Conservation (phyloP, 2,113 vertebrate species). For the Pungitius pungitius region DNA sequence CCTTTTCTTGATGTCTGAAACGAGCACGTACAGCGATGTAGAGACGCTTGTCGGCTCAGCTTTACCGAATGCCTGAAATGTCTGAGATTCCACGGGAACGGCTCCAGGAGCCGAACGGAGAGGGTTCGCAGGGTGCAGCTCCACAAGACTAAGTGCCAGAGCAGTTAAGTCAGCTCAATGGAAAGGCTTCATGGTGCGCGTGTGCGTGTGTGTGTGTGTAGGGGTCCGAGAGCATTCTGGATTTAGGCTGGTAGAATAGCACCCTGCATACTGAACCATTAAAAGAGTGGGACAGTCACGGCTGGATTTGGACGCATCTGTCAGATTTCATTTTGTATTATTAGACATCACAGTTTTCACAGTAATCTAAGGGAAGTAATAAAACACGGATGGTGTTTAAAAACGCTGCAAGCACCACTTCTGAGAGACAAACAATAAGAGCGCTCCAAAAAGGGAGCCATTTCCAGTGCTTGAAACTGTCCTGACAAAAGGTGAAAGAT, state of each 20-base stretch:
- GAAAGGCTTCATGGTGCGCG: conserved; percentile 42
- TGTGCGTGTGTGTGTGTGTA: conserved; percentile 13
- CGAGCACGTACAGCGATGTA: conserved; percentile 36
- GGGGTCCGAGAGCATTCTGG: conserved; percentile 14
- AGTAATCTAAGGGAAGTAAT: too few species aligned
- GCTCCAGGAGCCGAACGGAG: conserved; percentile 65
- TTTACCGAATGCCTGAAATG: conserved; percentile 79
- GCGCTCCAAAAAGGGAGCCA: not conserved
- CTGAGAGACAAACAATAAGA: not conserved
- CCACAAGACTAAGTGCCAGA: conserved; percentile 70
- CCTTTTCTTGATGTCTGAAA: conserved; percentile 8
- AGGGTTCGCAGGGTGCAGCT: conserved; percentile 74
- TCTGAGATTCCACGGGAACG: conserved; percentile 81
- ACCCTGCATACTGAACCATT: conserved; percentile 25
- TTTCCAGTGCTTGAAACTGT: not conserved
- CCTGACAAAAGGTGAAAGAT: not conserved
- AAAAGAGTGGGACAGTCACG: conserved; percentile 10
- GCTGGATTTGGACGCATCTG: conserved; percentile 7
- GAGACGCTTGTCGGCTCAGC: conserved; percentile 70
- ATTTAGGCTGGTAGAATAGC: conserved; percentile 39
- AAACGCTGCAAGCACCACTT: not conserved
- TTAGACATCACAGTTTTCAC: too few species aligned
- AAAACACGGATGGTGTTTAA: conserved; percentile 1
- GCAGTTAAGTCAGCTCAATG: conserved; percentile 72
- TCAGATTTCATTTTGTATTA: conserved; percentile 8